Evolutionary conservation across 2,888 invertebrate genomes (phyloP).

Genomic region (Tholera decimalis): DNA sequence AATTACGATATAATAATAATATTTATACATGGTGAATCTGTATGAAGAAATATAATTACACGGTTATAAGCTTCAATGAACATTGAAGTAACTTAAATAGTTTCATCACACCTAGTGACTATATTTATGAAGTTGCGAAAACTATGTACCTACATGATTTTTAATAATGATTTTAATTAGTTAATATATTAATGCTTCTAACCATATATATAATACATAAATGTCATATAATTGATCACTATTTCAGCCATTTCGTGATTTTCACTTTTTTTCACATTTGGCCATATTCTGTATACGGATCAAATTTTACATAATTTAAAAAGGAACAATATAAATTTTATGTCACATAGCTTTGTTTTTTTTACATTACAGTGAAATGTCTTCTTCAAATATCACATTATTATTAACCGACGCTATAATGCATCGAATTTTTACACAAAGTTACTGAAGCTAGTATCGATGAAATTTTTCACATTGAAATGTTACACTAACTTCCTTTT

Average conservation of each 20-base stretch:
- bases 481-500: no score
- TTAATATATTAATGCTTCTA: neutral
- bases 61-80: neutral
- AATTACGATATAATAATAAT: neutral
- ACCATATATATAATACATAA: neutral
- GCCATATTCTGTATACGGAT: no score
- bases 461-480: no score
- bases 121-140: neutral
- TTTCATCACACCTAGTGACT: neutral
- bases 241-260: no score
- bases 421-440: neutral
- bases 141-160: no score
- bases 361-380: neutral
- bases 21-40: neutral
- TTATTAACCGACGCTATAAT: neutral
- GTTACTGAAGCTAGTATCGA: neutral
- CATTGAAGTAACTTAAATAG: constrained; percentile 1
- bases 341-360: no score
- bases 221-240: neutral
- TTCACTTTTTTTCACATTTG: neutral
- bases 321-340: no score
- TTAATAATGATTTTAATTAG: neutral
- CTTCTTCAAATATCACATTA: constrained; percentile 5
- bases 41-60: neutral
- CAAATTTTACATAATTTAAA: no score